Evolutionary conservation across 1,140 invertebrate genomes (phyloP), one percentile per base, ranked within the genome.

Genomic region (Drosophila sulfurigaster): DNA sequence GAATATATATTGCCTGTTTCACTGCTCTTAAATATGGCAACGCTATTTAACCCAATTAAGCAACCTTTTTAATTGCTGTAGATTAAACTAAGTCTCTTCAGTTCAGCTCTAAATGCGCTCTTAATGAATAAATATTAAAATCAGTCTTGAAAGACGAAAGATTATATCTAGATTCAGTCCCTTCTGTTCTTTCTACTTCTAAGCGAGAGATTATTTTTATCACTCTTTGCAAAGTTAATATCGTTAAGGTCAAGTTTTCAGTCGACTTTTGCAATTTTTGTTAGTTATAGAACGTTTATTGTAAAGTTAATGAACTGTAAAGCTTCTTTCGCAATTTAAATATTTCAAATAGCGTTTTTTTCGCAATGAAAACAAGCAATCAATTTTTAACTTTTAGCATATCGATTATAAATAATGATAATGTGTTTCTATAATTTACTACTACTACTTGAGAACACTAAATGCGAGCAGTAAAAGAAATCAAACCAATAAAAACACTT

Each of bases 391-490:
- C 75, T 77, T 85, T 48, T 45, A 80, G 52, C 49, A 45, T 70
- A 56, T 63, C 75, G 51, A 52, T 52, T 52, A 15, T 52, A 52
- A 52, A 32, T n/a, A 83, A 77, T 77, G 64, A 73, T 82, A 77
- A 77, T 79, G 75, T 62, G 62, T 41, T 10, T 52, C 28, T 4
- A 43, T 6, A 6, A 13, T 43, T 11, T 41, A 32, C 32, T 13
- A n/a, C 8, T 46, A 46, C 32, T 51, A 45, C 66, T 51, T 49
- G 52, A 45, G 20, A 41, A 60, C 45, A 15, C 28, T 11, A 46
- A 60, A 57, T 58, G 51, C 16, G 38, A 79, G 57, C 54, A 48
- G 45, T 25, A 65, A 13, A 48, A 25, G 28, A 32, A 43, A 49
- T 25, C 57, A 8, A 45, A 35, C 2, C 28, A 32, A 48, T 43